Conservation (phyloP, 1,140 invertebrate species). For the Sitobion miscanthi region DNA sequence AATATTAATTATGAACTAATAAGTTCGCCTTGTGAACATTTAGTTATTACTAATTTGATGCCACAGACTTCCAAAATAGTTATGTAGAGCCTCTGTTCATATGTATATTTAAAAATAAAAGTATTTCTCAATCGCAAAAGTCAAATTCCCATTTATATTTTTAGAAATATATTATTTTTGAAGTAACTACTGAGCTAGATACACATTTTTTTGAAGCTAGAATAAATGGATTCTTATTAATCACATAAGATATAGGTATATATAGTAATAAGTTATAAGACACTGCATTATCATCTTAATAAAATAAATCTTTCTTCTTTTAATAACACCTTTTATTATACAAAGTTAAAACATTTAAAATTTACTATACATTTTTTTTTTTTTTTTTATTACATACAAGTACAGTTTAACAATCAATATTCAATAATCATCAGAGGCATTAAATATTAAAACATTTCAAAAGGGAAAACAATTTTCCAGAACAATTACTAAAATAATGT, state of each 20-base stretch:
- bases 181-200: background rate
- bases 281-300: background rate
- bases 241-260: no score
- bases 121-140: background rate
- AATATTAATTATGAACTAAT: background rate
- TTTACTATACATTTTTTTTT: background rate
- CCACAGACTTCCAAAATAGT: background rate
- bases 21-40: background rate
- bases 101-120: background rate
- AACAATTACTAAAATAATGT: background rate
- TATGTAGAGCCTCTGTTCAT: background rate
- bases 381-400: background rate
- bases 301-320: background rate
- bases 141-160: background rate
- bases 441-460: background rate
- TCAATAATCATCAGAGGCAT: background rate
- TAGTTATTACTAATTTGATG: background rate
- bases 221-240: background rate
- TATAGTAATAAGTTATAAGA: background rate
- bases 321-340: background rate
- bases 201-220: background rate
- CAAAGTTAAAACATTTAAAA: background rate
- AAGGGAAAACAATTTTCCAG: background rate
- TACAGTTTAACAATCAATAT: background rate
- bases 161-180: background rate